Base-by-base conservation (phyloP, 1,140 invertebrate genomes). In the Drosophila pallidifrons region DNA sequence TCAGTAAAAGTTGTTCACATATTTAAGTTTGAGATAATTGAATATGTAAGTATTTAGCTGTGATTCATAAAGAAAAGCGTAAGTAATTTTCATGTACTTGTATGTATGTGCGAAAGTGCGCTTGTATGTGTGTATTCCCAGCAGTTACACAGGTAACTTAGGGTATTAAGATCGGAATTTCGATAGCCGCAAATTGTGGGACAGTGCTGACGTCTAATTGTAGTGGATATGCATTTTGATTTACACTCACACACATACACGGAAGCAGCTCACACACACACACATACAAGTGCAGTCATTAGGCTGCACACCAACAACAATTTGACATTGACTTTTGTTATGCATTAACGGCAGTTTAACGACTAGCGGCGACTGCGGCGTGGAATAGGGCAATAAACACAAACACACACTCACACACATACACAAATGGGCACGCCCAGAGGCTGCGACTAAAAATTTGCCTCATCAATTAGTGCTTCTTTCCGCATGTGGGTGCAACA, bases 261-360 rank as follows among this genome's bases (percentile, higher is more conserved):
- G 7, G 6, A 32, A 32, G 25, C 47, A 63, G 1, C 20, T n/a
- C 25, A 6, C 51, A 52, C 28, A 32, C 49, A 35, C 45, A 15
- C 41, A 13, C 49, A 28, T 10, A 77, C 45, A 52, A 7, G 8
- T 5, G 43, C n/a, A 32, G 7, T 64, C 63, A 75, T 76, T 76
- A 76, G 61, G 25, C 47, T 72, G 20, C 10, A 10, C n/a, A 75
- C 72, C 13, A 67, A 52, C 46, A 55, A 38, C 35, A 74, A 82
- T 55, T 73, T 79, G 82, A 66, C 82, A 87, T 87, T 87, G 82
- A 87, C 79, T 82, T 86, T 82, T 82, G 79, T 87, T 75, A 68
- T 69, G 66, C 47, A 77, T 76, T 86, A 79, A 77, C 67, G 74
- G 76, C 79, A 79, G 52, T 87, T 79, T 87, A 79, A 87, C 81